phyloP scores from a whole-genome alignment of 2,113 vertebrate species.

The Laticauda laticaudata region DNA sequence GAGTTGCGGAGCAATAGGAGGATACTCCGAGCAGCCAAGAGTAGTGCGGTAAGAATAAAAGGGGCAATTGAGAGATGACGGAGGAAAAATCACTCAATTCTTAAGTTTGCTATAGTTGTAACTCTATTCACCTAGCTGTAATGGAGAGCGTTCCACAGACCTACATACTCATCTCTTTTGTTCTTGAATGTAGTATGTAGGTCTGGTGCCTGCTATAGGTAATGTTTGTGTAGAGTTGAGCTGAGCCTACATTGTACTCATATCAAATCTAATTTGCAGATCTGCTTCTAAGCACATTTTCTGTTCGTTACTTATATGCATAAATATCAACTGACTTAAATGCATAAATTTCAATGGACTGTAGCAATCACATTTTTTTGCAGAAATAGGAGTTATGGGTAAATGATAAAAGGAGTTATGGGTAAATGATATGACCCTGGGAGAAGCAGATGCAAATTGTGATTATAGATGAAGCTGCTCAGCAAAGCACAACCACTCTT shows the following conservation, averaged over 20 bases:
- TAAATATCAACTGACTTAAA: neutral
- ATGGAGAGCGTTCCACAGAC: neutral
- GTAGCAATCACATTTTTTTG: neutral
- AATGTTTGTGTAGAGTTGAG: neutral
- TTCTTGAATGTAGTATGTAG: neutral
- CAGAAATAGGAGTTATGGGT: neutral
- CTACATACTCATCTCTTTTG: neutral
- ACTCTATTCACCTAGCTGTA: neutral
- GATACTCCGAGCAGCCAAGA: constrained; percentile 34
- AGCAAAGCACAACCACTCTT: neutral
- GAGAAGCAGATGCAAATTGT: neutral
- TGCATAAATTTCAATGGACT: neutral
- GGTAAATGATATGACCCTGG: neutral
- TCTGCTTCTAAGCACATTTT: neutral
- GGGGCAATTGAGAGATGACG: neutral
- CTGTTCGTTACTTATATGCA: neutral
- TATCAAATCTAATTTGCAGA: neutral
- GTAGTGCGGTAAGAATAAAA: constrained; percentile 45
- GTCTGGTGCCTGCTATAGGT: neutral
- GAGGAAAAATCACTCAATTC: neutral
- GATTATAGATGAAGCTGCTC: neutral
- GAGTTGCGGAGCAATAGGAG: constrained; percentile 67
- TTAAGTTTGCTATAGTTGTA: neutral
- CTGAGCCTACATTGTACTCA: neutral
- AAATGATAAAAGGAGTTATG: neutral